Base-by-base conservation (phyloP, 2,797 vertebrate genomes). In the Halcyon leucocephala region DNA sequence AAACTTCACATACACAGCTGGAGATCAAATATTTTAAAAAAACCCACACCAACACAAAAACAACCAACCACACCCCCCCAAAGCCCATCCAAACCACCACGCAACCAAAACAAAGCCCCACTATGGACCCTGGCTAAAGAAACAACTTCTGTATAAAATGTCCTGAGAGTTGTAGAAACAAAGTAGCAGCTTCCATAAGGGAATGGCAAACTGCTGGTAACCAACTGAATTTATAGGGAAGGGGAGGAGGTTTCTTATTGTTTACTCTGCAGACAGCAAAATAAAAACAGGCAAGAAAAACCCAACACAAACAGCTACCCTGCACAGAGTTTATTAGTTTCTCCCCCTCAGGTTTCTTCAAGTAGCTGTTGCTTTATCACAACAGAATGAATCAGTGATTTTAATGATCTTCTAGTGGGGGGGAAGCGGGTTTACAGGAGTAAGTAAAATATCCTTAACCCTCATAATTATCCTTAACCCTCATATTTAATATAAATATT, bases 371-470 rank as follows among this genome's bases (percentile, higher is more conserved):
- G 60, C 35, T 82, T 55, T 67, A 55, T 71, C 86, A 94, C 80
- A 94, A 51, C 79, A 70, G 54, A 86, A 37, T 62, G 42, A 93
- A 92, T 87, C 86, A 90, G 74, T 73, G 81, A 17, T 94, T 89
- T 70, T 31, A 70, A 64, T 41, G 44, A 28, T 86, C 13, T 70
- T 93, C 48, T 54, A 25, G 35, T 48, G 19, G 24, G 22, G 22
- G 16, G 6, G 21, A 31, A 6, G 2, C 28, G 31, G 28, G 14
- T 70, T 80, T 87, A 60, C 25, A 64, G 42, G 12, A 69, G 13
- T 39, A 90, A 42, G 6, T 12, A 29, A 52, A 58, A 49, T 54
- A 39, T 54, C 48, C 28, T 82, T 52, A 74, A 54, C 19, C 69
- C 33, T 42, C 41, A 42, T 37, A 37, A 37, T 37, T 54, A 39